Percentiles rank a stretch among this genome's conserved stretches.
phyloP scores from a whole-genome alignment of 1,140 invertebrate genomes.

The Diabrotica undecimpunctata region DNA sequence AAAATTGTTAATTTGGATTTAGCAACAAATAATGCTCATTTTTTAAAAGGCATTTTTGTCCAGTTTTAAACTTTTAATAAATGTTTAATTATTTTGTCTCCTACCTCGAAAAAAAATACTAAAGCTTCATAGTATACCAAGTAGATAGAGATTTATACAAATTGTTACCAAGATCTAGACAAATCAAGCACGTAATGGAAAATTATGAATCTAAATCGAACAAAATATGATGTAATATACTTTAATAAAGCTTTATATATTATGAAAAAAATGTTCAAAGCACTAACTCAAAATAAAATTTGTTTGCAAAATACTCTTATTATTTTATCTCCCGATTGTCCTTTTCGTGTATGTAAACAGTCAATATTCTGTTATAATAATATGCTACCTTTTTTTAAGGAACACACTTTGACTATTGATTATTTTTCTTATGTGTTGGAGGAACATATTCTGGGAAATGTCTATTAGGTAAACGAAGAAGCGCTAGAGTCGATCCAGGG shows the following conservation, averaged over 20 bases:
- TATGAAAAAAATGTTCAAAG: conserved; percentile 38
- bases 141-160: conserved; percentile 29
- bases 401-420: no score
- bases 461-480: no score
- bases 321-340: no score
- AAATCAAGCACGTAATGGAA: conserved; percentile 28
- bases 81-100: conserved; percentile 22
- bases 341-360: no score
- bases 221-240: conserved; percentile 32
- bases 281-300: conserved; percentile 43
- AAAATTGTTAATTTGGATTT: conserved; percentile 17
- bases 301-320: conserved; percentile 37
- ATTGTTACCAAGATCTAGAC: conserved; percentile 32
- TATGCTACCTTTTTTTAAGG: no score
- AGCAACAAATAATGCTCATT: conserved; percentile 16
- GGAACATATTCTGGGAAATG: no score
- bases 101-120: conserved; percentile 22
- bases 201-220: conserved; percentile 12
- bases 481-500: no score
- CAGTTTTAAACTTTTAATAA: background rate
- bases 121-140: conserved; percentile 20
- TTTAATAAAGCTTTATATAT: conserved; percentile 39
- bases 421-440: no score
- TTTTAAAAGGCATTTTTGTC: conserved; percentile 12
- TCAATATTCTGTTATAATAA: no score